Base-by-base conservation (phyloP, 2,888 invertebrate species). In the Hydrotaea cyrtoneurina region DNA sequence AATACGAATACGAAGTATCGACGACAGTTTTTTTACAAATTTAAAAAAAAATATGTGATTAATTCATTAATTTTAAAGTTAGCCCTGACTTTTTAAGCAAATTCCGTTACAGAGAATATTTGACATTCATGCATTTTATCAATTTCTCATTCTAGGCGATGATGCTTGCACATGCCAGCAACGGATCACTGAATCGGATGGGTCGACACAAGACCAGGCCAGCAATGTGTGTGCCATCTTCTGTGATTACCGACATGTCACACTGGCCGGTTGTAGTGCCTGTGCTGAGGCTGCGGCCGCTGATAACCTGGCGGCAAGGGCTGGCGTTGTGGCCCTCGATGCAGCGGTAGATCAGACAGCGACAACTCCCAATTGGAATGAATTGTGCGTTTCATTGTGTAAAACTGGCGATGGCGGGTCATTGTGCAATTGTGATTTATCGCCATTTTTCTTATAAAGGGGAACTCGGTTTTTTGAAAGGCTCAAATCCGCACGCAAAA, bases 341-440 rank as follows among this genome's bases (percentile, higher is more conserved):
- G 72, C 8, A 78, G 36, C 46, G 0, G 55, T 53, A n/a, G 62
- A 21, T 8, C 26, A 26, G n/a, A 62, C 17, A 10, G 13, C 66
- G 5, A 88, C 88, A 72, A 90, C 89, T 80, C 92, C 92, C 73
- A 94, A 95, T 76, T 96, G 95, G 95, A 91, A 93, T 19, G 93
- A 93, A 77, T 94, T 95, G 94, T 96, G 96, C 92, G 93, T 93
- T 88, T 90, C 93, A 7, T 94, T 95, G 88, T 96, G 96, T 91
- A 92, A 93, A 50, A 94, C 94, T 88, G 96, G 95, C 1, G 94
- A 95, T 86, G 96, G 96, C 78, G 96, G 96, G n/a, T 94, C 94
- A 31, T 95, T 96, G 85, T 96, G 96, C 93, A 95, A 95, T 92
- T 96, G 96, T 91, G 95, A 96, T 92, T 93, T 95, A 78, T 93